A percentile compares a stretch with the other conserved stretches of the same genome.
phyloP scores from a whole-genome alignment of 2,888 invertebrate species.

The Apoderus coryli region DNA sequence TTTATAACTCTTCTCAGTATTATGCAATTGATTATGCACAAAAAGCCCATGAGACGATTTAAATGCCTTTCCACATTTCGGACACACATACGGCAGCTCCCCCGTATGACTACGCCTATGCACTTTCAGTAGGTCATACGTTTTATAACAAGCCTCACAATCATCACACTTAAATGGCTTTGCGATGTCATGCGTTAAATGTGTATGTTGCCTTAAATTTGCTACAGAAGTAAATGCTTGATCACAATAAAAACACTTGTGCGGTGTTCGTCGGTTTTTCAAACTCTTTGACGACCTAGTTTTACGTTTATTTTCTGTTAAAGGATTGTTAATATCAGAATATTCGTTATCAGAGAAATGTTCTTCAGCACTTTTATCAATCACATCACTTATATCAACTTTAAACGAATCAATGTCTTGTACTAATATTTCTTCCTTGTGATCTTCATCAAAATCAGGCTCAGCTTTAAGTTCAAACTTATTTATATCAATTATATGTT shows the following conservation, averaged over 20 bases:
- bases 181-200: constrained; percentile 21
- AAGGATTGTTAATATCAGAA: too few species aligned
- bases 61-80: constrained; percentile 28
- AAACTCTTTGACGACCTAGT: constrained; percentile 10
- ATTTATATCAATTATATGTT: too few species aligned
- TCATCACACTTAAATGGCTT: constrained; percentile 23
- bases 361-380: too few species aligned
- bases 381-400: too few species aligned
- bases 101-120: constrained; percentile 22
- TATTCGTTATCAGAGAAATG: too few species aligned
- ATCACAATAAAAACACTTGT: constrained; percentile 22
- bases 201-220: too few species aligned
- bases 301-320: too few species aligned
- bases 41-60: constrained; percentile 21
- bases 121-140: constrained; percentile 21
- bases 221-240: too few species aligned
- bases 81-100: constrained; percentile 21
- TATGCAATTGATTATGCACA: constrained; percentile 22
- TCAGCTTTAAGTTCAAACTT: too few species aligned
- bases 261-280: constrained; percentile 14
- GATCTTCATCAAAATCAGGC: too few species aligned
- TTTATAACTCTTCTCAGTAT: constrained; percentile 20
- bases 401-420: too few species aligned
- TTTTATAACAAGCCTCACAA: constrained; percentile 21
- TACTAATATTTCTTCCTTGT: too few species aligned